These are phyloP conservation scores for Anarhynchus alexandrinus DNA, from an alignment of 2,113 vertebrate genomes.

Conservation along the genomic window DNA sequence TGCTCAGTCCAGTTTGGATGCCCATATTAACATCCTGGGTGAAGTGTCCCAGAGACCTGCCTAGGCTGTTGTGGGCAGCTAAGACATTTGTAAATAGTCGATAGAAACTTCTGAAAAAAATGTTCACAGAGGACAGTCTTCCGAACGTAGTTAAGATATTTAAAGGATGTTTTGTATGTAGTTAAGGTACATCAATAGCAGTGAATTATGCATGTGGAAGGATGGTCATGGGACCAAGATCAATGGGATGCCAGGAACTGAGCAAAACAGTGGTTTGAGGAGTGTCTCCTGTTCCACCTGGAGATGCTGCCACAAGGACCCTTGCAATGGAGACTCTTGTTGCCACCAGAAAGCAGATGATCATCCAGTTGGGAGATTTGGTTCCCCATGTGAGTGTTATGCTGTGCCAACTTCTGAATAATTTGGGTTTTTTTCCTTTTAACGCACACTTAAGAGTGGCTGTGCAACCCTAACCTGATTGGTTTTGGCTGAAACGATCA, in stretches of 20 bases:
- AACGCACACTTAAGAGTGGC: not conserved
- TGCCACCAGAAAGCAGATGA: not conserved
- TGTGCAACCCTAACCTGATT: not conserved
- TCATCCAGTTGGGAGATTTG: not conserved
- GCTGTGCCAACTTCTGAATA: not conserved
- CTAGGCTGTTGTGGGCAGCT: not conserved
- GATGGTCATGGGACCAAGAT: too few relatives aligned
- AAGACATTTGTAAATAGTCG: not conserved
- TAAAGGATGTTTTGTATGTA: too few relatives aligned
- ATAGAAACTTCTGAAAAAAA: not conserved
- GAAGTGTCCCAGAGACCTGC: not conserved
- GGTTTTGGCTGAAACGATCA: not conserved
- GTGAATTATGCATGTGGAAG: too few relatives aligned
- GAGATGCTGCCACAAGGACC: not conserved
- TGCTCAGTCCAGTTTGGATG: not conserved
- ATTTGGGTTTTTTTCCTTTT: not conserved
- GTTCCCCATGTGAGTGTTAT: not conserved
- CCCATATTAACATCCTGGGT: rapidly evolving
- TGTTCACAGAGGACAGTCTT: not conserved
- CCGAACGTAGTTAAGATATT: not conserved
- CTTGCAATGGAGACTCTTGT: not conserved
- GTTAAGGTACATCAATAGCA: too few relatives aligned
- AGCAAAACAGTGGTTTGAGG: too few relatives aligned
- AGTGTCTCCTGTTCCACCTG: too few relatives aligned
- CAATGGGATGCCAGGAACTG: too few relatives aligned